phyloP scores from a whole-genome alignment of 92 coral and sea anemone genomes.

The Epizoanthus illoricatus region DNA sequence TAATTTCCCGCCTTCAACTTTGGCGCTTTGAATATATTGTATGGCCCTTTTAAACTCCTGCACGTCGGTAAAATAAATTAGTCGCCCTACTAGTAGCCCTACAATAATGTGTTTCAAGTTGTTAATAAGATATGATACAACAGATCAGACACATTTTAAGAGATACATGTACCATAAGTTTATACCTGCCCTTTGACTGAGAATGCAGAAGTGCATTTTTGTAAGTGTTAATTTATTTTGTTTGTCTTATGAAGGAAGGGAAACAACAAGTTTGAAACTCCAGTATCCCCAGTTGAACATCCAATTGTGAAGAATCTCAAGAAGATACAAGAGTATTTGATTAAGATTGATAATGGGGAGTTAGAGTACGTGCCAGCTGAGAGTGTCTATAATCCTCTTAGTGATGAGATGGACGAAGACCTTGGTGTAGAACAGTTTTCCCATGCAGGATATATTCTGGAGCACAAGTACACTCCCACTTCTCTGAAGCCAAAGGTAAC shows the following conservation, averaged over 20 bases:
- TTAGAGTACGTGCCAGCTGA: slow-evolving; percentile 1
- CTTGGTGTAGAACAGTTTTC: slow-evolving; percentile 1
- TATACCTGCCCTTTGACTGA: too few relatives aligned
- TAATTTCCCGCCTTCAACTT: too few relatives aligned
- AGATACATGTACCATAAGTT: too few relatives aligned
- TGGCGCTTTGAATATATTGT: too few relatives aligned
- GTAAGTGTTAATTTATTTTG: too few relatives aligned
- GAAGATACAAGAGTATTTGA: slow-evolving; percentile 1
- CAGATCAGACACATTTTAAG: too few relatives aligned
- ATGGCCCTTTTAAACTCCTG: too few relatives aligned
- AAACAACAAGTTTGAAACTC: not conserved
- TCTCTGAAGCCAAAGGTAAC: slow-evolving; percentile 21
- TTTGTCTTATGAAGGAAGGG: not conserved
- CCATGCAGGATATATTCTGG: slow-evolving; percentile 10
- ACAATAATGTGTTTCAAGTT: too few relatives aligned
- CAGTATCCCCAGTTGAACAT: not conserved
- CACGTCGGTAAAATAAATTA: too few relatives aligned
- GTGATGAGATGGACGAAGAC: not conserved
- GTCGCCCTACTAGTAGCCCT: too few relatives aligned
- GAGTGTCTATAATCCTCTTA: not conserved
- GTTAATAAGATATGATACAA: too few relatives aligned
- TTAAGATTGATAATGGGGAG: not conserved
- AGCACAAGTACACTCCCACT: slow-evolving; percentile 15
- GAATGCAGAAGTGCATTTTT: too few relatives aligned
- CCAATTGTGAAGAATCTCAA: slow-evolving; percentile 1